Evolutionary conservation across 2,113 vertebrate genomes (phyloP).

Genomic region (Bucco capensis): DNA sequence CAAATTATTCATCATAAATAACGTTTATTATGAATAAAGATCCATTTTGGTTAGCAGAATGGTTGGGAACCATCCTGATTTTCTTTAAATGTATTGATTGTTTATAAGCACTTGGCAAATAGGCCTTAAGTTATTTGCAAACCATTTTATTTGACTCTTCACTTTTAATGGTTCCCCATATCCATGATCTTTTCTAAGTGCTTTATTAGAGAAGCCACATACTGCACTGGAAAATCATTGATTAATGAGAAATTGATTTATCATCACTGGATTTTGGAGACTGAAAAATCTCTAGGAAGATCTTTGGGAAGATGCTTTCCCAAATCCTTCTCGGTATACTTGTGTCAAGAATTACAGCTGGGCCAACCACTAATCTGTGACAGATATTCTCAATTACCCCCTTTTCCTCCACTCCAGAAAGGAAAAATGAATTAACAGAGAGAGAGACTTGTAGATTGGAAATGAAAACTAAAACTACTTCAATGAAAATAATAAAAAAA

Average conservation of each 20-base stretch:
- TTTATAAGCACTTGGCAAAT: conserved; percentile 14
- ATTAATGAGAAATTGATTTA: neutral
- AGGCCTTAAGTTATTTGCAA: neutral
- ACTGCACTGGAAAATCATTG: neutral
- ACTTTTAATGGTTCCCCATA: neutral
- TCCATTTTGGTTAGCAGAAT: conserved; percentile 30
- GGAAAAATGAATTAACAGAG: too few species aligned
- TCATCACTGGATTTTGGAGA: neutral
- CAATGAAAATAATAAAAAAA: too few species aligned
- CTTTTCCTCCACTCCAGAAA: too few species aligned
- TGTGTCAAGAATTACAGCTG: too few species aligned
- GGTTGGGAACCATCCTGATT: conserved; percentile 18
- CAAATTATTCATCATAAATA: conserved; percentile 53
- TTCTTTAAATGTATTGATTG: conserved; percentile 16
- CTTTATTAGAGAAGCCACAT: neutral
- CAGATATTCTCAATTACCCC: too few species aligned
- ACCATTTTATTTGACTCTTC: conserved; percentile 13
- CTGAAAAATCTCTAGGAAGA: too few species aligned
- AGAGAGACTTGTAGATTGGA: too few species aligned
- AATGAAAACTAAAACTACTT: too few species aligned
- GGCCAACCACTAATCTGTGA: too few species aligned
- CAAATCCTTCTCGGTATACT: neutral
- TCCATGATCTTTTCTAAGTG: neutral
- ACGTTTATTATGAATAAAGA: conserved; percentile 40
- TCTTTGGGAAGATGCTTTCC: neutral